Evolutionary conservation across 2,888 invertebrate genomes (phyloP).

Genomic region (Abrostola triplasia): DNA sequence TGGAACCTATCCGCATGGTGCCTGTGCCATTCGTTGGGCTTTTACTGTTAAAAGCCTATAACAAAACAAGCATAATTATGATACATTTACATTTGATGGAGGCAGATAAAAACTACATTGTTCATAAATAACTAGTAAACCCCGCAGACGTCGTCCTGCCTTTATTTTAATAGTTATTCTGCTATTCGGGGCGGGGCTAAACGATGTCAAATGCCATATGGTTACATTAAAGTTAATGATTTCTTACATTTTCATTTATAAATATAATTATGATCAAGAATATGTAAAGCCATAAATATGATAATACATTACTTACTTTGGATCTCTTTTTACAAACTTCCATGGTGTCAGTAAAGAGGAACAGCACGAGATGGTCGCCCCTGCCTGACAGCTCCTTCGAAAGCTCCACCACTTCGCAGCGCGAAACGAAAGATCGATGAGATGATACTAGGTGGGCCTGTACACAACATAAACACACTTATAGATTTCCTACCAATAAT

Average conservation of each 20-base stretch:
- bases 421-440: slow-evolving; percentile 95
- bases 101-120: too few relatives aligned
- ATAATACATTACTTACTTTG: slow-evolving; percentile 82
- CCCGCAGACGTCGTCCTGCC: too few relatives aligned
- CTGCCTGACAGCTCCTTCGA: slow-evolving; percentile 95
- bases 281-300: too few relatives aligned
- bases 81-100: too few relatives aligned
- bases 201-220: too few relatives aligned
- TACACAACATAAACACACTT: slow-evolving; percentile 34
- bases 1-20: slow-evolving; percentile 89
- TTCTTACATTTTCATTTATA: too few relatives aligned
- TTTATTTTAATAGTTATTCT: too few relatives aligned
- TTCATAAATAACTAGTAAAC: too few relatives aligned
- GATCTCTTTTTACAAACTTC: slow-evolving; percentile 97
- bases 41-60: slow-evolving; percentile 86
- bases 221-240: too few relatives aligned
- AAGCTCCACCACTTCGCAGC: slow-evolving; percentile 96
- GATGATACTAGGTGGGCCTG: slow-evolving; percentile 97
- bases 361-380: slow-evolving; percentile 95
- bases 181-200: too few relatives aligned
- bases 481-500: not conserved
- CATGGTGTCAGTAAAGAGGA: slow-evolving; percentile 97
- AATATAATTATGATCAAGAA: too few relatives aligned
- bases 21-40: slow-evolving; percentile 89
- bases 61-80: slow-evolving; percentile 27